Base-by-base conservation (phyloP, 2,113 vertebrate genomes). In the Chiloscyllium plagiosum region DNA sequence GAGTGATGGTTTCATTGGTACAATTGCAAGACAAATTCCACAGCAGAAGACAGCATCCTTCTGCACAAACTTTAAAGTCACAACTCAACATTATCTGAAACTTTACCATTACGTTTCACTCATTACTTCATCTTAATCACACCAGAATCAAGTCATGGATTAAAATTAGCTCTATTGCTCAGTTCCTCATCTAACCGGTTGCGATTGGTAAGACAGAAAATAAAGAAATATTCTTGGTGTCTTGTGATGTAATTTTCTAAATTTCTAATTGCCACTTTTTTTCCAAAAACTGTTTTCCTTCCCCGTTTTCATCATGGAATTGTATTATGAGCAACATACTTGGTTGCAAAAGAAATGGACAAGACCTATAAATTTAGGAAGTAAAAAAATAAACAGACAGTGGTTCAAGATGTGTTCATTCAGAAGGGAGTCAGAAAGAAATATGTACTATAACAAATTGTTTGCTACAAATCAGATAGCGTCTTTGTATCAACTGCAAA, bases 381-480 rank as follows among this genome's bases (percentile, higher is more conserved):
- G 61, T 93, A 37, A 68, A 66, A 92, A 37, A 66, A 92, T 92
- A 65, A 92, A 33, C 61, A 93, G 61, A 61, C 13, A 93, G 89
- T 66, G 61, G 33, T 61, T 93, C 89, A 66, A 37, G 33, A 93
- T 66, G 17, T 68, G 89, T 66, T 65, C 89, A 68, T 65, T 93
- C 61, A 33, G 52, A 17, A 68, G 89, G 33, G 89, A 93, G 61
- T 37, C 33, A 68, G 56, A 92, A 93, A 93, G 89, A 93, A 66
- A 66, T 66, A 93, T 93, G 61, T 93, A 33, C 56, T 42, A 17
- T 61, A 66, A 19, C 37, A 68, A 61, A 65, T 37, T 93, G 61
- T 66, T 65, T 93, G 89, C 65, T 68, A 93, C 89, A 93, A 83
- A 83, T 83, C 89, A 66, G 61, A 66, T 65, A 92, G 56, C 19